Conservation (phyloP, 2,797 vertebrate genomes). For the Trichosurus vulpecula region DNA sequence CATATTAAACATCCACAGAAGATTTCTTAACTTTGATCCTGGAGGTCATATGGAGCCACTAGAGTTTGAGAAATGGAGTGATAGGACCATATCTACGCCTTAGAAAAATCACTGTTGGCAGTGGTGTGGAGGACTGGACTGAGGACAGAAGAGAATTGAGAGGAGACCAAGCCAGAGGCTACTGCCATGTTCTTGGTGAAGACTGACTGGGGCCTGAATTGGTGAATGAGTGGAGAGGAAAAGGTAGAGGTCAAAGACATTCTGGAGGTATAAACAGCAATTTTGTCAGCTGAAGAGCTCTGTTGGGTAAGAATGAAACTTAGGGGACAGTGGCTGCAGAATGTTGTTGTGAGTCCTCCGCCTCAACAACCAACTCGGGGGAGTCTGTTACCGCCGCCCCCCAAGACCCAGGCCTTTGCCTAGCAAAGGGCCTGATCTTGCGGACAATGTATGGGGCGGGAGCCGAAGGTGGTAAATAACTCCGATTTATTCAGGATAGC, state of each 20-base stretch:
- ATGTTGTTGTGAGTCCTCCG: too few species aligned
- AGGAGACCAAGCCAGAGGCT: neutral
- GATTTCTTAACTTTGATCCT: neutral
- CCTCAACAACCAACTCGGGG: too few species aligned
- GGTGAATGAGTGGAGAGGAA: neutral
- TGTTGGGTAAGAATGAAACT: neutral
- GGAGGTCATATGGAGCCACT: neutral
- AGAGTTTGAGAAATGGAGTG: neutral
- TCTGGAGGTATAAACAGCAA: neutral
- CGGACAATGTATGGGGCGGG: too few species aligned
- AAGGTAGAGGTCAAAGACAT: neutral
- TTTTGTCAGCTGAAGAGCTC: neutral
- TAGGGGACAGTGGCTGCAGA: neutral
- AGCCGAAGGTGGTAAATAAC: too few species aligned
- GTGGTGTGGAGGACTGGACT: neutral
- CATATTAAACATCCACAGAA: neutral
- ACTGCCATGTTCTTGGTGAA: neutral
- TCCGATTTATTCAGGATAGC: too few species aligned
- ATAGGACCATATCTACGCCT: too few species aligned
- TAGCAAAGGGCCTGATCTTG: too few species aligned
- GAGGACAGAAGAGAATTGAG: too few species aligned
- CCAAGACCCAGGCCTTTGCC: too few species aligned
- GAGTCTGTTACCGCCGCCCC: too few species aligned
- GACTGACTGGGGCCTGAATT: neutral
- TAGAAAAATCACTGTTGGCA: neutral